phyloP scores from a whole-genome alignment of 2,113 vertebrate genomes.

The Melierax canorus region DNA sequence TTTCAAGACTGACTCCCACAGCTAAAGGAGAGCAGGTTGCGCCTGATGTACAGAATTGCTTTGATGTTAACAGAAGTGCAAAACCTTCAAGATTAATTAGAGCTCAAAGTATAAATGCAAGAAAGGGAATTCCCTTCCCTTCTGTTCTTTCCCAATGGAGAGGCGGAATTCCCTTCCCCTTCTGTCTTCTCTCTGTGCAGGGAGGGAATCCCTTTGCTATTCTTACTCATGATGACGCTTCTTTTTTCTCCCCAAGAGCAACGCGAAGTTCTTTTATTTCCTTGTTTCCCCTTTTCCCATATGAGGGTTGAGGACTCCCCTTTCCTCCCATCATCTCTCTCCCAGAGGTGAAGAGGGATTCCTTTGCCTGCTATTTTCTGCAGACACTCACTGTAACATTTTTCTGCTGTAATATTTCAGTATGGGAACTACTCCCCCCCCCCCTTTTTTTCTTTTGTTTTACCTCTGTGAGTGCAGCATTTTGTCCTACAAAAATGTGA shows the following conservation, averaged over 20 bases:
- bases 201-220: constrained; percentile 49
- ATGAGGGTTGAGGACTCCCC: background rate
- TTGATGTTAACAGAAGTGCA: constrained; percentile 48
- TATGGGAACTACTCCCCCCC: background rate
- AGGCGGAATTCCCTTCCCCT: constrained; percentile 40
- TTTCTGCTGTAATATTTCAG: constrained; percentile 25
- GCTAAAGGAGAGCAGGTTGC: constrained; percentile 8
- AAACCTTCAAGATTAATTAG: constrained; percentile 67
- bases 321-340: background rate
- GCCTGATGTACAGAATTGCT: background rate
- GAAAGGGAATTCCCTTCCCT: constrained; percentile 56
- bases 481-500: constrained; percentile 21
- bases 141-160: constrained; percentile 56
- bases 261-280: background rate
- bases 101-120: constrained; percentile 40
- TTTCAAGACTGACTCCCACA: background rate
- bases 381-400: background rate
- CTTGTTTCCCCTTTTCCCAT: background rate
- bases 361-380: background rate
- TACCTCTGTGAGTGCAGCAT: background rate
- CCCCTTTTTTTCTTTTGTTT: background rate
- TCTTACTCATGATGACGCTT: background rate
- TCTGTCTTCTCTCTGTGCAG: constrained; percentile 30
- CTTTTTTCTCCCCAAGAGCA: background rate
- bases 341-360: background rate